Evolutionary conservation across 1,140 invertebrate species (phyloP).

Genomic region (Drosophila erecta): DNA sequence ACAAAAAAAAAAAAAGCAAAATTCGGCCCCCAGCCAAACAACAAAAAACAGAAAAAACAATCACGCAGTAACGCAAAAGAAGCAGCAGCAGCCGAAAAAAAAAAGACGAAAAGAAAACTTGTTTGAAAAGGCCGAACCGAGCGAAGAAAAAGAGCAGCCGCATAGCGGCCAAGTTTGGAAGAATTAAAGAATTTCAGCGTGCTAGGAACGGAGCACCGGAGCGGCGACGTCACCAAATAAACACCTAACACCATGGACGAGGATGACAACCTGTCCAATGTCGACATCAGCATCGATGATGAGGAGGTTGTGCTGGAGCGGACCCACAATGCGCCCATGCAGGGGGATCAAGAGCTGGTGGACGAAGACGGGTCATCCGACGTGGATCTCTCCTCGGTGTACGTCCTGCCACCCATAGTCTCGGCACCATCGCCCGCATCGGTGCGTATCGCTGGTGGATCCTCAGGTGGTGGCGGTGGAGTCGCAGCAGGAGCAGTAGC

Average conservation of each 20-base stretch:
- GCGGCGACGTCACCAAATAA: slow-evolving; percentile 68
- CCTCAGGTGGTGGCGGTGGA: background rate
- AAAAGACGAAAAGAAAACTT: slow-evolving; percentile 68
- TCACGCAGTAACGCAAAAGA: slow-evolving; percentile 51
- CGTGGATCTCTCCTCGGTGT: slow-evolving; percentile 58
- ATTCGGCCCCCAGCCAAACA: slow-evolving; percentile 9
- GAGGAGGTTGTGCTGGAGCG: slow-evolving; percentile 42
- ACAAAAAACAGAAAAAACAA: slow-evolving; percentile 31
- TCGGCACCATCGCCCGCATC: background rate
- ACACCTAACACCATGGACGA: slow-evolving; percentile 67
- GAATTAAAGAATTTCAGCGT: slow-evolving; percentile 37
- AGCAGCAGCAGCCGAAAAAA: slow-evolving; percentile 22
- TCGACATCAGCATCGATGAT: slow-evolving; percentile 76
- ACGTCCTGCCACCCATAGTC: slow-evolving; percentile 38
- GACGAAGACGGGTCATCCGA: slow-evolving; percentile 44
- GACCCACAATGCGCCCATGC: slow-evolving; percentile 23
- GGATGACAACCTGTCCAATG: slow-evolving; percentile 79
- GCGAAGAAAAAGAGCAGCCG: slow-evolving; percentile 38
- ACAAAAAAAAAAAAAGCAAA: slow-evolving; percentile 8
- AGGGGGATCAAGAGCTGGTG: slow-evolving; percentile 18
- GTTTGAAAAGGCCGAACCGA: slow-evolving; percentile 60
- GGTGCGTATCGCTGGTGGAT: slow-evolving; percentile 1
- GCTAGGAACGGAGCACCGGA: slow-evolving; percentile 20
- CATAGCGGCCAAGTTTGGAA: slow-evolving; percentile 2
- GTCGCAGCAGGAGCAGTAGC: slow-evolving; percentile 3